Base-by-base conservation (phyloP, 2,797 vertebrate species). In the Takifugu ocellatus region DNA sequence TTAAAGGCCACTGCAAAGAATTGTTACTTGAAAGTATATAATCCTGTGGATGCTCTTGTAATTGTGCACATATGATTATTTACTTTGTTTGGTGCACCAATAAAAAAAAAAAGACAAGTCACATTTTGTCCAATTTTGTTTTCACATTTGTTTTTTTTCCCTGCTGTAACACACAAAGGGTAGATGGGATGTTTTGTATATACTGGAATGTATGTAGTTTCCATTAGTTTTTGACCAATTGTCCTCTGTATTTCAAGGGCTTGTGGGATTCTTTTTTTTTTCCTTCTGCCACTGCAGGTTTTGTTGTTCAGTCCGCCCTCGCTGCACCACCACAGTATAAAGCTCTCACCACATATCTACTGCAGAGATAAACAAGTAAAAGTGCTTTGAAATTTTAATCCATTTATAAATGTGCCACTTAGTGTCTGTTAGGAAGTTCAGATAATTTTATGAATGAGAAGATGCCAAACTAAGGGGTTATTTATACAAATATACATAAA, bases 401-500 rank as follows among this genome's bases (percentile, higher is more conserved):
- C 85, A 82, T 91, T 91, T 92, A 90, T 81, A 85, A 84, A 89
- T 83, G 89, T 92, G 90, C 90, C 90, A 91, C 89, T 89, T 75
- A 44, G 67, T 88, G 87, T 92, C 86, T 89, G 80, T 83, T 90
- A 89, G 88, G 86, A 89, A 68, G 79, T 90, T 91, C 86, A 83
- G 85, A 83, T 89, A 88, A 89, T 90, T 93, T 90, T 90, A 89
- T 80, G 81, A 88, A 86, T 78, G 83, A 88, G 88, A 88, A 89
- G 84, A 92, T 91, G 91, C 90, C 89, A 92, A 92, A 92, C 85
- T 92, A 92, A 89, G 84, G 87, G 87, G 87, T 92, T 90, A 90
- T 93, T 90, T 93, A 87, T 92, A 91, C 89, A 85, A 85, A 90
- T 79, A 87, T 84, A 83, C 79, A 88, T 84, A 85, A 78, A 88